These are phyloP conservation scores for Pseudomugil tenellus DNA, from an alignment of 2,797 vertebrate genomes.

Conservation along the genomic window DNA sequence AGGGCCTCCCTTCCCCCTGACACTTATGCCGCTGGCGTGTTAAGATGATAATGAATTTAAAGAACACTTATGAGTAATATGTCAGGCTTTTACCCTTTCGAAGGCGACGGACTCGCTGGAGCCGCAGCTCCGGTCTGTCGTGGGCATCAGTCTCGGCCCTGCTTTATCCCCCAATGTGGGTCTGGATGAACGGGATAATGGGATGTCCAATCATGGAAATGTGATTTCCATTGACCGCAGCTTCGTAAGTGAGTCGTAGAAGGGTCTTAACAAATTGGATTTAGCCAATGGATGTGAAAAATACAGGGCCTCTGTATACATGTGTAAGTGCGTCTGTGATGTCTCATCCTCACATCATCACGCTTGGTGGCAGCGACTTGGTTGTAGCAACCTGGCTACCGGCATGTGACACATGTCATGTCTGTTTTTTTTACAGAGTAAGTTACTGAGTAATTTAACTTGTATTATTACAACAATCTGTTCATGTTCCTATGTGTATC, in stretches of 20 bases:
- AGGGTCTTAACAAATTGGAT: constrained; percentile 89
- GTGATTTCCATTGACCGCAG: constrained; percentile 89
- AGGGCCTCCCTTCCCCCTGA: constrained; percentile 79
- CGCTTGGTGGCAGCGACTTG: constrained; percentile 48
- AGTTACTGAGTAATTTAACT: constrained; percentile 6
- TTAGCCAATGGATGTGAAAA: constrained; percentile 86
- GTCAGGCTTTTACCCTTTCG: constrained; percentile 88
- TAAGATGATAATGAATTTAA: constrained; percentile 90
- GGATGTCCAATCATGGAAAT: constrained; percentile 91
- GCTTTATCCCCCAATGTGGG: constrained; percentile 79
- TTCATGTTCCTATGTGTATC: background rate
- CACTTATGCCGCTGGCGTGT: constrained; percentile 83
- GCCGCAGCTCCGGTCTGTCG: constrained; percentile 83
- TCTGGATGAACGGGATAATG: constrained; percentile 85
- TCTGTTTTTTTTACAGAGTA: background rate
- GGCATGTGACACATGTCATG: constrained; percentile 14
- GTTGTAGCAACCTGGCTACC: constrained; percentile 34
- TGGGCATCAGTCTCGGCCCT: constrained; percentile 74
- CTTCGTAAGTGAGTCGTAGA: constrained; percentile 87
- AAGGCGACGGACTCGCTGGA: constrained; percentile 85
- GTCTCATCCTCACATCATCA: constrained; percentile 74
- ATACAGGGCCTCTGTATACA: constrained; percentile 77
- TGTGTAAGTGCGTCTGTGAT: constrained; percentile 74
- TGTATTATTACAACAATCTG: background rate
- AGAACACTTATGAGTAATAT: constrained; percentile 89